These are phyloP conservation scores for Odontamblyopus rebecca DNA, from an alignment of 2,797 vertebrate genomes.

Conservation along the genomic window DNA sequence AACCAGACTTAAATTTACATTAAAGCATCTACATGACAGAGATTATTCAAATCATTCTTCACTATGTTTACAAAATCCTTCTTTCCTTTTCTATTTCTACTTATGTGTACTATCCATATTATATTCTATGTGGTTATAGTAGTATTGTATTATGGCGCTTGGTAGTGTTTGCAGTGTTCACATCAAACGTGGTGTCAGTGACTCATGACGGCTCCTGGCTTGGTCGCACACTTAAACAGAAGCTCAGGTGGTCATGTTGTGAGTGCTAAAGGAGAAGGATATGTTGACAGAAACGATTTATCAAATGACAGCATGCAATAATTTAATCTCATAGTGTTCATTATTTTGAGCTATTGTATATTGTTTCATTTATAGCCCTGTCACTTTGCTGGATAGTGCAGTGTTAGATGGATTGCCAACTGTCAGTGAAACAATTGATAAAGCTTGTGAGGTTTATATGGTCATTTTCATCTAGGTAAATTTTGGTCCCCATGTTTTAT, in stretches of 20 bases:
- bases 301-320: not conserved
- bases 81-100: not conserved
- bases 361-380: constrained; percentile 15
- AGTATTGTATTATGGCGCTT: constrained; percentile 23
- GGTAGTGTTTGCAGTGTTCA: constrained; percentile 17
- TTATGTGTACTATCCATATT: not conserved
- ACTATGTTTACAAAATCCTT: not conserved
- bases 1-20: constrained; percentile 37
- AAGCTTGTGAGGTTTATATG: not conserved
- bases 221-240: constrained; percentile 39
- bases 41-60: constrained; percentile 15
- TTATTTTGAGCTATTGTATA: not conserved
- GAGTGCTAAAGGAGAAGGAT: constrained; percentile 9
- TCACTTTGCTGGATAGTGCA: not conserved
- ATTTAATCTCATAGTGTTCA: not conserved
- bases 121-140: not conserved
- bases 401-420: constrained; percentile 12
- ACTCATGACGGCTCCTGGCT: constrained; percentile 56
- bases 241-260: constrained; percentile 23
- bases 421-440: not conserved
- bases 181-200: constrained; percentile 53
- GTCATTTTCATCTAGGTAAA: not conserved
- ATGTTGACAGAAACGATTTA: not conserved
- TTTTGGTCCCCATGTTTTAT: too few relatives aligned
- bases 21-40: constrained; percentile 25